Percentiles rank a stretch among this genome's conserved stretches.
Conservation (phyloP, 1,140 invertebrate species). For the Zaprionus africanus region DNA sequence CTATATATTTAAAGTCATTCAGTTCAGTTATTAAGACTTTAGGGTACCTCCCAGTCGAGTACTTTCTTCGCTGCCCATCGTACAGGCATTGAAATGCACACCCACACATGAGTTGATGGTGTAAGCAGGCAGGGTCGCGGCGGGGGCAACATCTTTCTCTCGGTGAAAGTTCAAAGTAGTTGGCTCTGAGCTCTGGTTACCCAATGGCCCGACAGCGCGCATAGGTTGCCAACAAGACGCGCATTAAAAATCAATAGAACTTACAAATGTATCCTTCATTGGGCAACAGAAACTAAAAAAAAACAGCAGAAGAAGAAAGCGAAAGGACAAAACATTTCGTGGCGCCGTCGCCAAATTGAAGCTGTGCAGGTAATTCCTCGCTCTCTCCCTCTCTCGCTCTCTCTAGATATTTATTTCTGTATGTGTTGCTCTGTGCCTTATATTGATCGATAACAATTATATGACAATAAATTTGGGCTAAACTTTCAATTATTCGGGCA, state of each 20-base stretch:
- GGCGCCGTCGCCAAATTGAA: conserved; percentile 34
- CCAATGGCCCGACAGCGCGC: conserved; percentile 32
- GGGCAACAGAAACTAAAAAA: conserved; percentile 35
- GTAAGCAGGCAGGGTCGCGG: neutral
- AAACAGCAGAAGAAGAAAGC: conserved; percentile 11
- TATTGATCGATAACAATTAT: conserved; percentile 48
- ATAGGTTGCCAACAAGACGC: conserved; percentile 58
- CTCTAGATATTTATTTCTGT: neutral
- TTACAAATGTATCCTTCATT: conserved; percentile 76
- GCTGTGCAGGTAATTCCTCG: conserved; percentile 32
- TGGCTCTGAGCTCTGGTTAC: conserved; percentile 40
- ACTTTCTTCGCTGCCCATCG: neutral
- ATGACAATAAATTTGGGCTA: conserved; percentile 9
- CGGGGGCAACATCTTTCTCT: conserved; percentile 18
- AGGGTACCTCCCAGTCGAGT: neutral
- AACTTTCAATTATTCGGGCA: neutral
- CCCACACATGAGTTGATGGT: neutral
- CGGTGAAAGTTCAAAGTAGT: conserved; percentile 45
- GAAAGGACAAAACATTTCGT: conserved; percentile 24
- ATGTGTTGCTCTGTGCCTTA: conserved; percentile 1
- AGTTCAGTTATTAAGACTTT: neutral
- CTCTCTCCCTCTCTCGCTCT: neutral
- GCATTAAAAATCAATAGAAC: conserved; percentile 80
- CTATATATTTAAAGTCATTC: too few species aligned
- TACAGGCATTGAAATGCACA: conserved; percentile 41